Base-by-base conservation (phyloP, 2,113 vertebrate species). In the Triplophysa rosa region DNA sequence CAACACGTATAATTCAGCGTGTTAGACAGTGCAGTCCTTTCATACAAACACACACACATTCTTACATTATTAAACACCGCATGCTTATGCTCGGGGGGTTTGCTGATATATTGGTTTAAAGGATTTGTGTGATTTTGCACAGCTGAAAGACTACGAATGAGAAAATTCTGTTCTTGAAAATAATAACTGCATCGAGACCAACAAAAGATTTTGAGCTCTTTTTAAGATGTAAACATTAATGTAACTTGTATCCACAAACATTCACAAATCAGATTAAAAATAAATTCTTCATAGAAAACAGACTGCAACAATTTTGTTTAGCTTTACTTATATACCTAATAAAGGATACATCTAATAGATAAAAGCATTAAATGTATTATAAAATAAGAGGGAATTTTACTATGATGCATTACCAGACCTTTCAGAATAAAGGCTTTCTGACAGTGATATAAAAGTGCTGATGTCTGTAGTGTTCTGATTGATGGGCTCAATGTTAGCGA, bases 321-420 rank as follows among this genome's bases (percentile, higher is more conserved):
- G 12, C 23, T 62, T 1, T 2, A 24, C 23, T 13, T 7, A 54
- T 17, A 54, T 1, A 54, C 5, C 5, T 33, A 63, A 82, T 33
- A 54, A 80, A 78, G 82, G 86, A 78, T 83, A 24, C 67, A 78
- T 86, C 73, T 81, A 49, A 82, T 73, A 86, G 85, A 84, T 68
- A 80, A 62, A 13, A 33, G 29, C 29, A 33, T 33, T 24, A 12
- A 24, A 62, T 69, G 64, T 40, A 79, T 40, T 59, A 65, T 74
- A 58, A 68, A 62, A 24, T 7, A 17, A 49, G 42, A 62, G 40
- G 49, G 24, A 1, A 45, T 74, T 62, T 74, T 42, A 59, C 71
- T 79, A 64, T 72, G 61, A 76, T 76, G 61, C 62, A 76, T 65
- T 64, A 40, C 42, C 73, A 76, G 73, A 42, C 26, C 45, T 13